phyloP scores from a whole-genome alignment of 2,113 vertebrate genomes.

The Pavo muticus region DNA sequence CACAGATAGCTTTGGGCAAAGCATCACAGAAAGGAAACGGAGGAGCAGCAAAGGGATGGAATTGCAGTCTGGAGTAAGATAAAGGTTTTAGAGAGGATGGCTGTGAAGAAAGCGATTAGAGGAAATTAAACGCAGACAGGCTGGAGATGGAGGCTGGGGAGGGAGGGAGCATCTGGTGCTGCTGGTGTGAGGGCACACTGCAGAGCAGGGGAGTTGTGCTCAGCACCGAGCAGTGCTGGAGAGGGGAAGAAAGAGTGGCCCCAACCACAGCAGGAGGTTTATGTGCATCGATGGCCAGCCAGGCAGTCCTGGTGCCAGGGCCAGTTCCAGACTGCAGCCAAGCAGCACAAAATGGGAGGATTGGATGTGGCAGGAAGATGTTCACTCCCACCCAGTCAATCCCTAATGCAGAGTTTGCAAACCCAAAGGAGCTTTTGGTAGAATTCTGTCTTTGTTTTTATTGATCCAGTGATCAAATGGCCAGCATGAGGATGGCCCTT shows the following conservation, averaged over 20 bases:
- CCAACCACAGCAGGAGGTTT: not conserved
- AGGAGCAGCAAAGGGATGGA: conserved; percentile 17
- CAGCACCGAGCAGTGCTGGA: not conserved
- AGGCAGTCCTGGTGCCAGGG: not conserved
- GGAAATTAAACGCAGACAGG: not conserved
- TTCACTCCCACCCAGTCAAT: not conserved
- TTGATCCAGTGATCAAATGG: accelerated
- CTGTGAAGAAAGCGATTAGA: conserved; percentile 22
- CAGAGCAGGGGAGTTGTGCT: not conserved
- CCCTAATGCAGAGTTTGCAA: not conserved
- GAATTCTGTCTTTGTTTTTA: not conserved
- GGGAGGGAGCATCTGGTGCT: not conserved
- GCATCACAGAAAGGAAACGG: not conserved
- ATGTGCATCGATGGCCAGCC: accelerated
- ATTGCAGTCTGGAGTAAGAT: conserved; percentile 27
- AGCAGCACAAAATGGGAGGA: not conserved
- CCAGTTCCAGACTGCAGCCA: not conserved
- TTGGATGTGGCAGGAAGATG: not conserved
- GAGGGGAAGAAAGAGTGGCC: not conserved
- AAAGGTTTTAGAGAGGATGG: conserved; percentile 18
- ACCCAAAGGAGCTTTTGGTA: not conserved
- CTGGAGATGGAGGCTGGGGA: not conserved
- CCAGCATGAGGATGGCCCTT: accelerated
- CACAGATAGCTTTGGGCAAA: not conserved
- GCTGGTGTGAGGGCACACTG: not conserved